Conservation (phyloP, 2,113 vertebrate genomes). For the Zosterops pallidus region DNA sequence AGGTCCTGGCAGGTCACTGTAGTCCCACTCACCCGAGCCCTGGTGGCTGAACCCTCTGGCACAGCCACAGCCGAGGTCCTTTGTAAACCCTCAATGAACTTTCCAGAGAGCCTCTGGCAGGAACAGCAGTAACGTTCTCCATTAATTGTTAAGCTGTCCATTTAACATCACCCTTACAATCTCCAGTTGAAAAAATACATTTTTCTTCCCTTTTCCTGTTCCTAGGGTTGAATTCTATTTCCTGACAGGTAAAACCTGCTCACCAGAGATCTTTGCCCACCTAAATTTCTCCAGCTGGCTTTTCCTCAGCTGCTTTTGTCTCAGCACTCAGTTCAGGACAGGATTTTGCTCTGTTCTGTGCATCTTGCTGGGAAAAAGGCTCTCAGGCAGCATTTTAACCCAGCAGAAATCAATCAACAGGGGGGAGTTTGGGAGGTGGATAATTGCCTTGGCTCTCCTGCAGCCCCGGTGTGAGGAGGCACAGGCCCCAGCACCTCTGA, state of each 20-base stretch:
- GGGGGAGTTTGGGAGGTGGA: not conserved
- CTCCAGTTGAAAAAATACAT: not conserved
- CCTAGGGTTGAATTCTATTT: not conserved
- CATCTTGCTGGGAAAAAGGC: not conserved
- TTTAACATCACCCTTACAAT: not conserved
- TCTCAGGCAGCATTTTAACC: not conserved
- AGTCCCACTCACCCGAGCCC: not conserved
- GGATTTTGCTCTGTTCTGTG: not conserved
- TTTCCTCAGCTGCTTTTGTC: not conserved
- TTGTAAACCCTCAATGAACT: not conserved
- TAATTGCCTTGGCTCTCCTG: not conserved
- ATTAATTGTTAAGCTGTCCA: not conserved
- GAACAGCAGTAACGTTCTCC: not conserved
- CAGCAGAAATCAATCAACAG: not conserved
- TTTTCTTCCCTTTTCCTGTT: not conserved
- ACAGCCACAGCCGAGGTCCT: accelerated
- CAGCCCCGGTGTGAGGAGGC: not conserved
- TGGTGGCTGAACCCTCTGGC: accelerated
- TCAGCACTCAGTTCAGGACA: not conserved
- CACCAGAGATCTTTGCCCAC: not conserved
- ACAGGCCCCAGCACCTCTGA: not conserved
- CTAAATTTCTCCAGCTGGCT: not conserved
- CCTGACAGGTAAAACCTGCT: not conserved
- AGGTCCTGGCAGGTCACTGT: not conserved
- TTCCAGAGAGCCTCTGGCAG: not conserved